Evolutionary conservation across 1,140 invertebrate genomes (phyloP).

Genomic region (Drosophila miranda): DNA sequence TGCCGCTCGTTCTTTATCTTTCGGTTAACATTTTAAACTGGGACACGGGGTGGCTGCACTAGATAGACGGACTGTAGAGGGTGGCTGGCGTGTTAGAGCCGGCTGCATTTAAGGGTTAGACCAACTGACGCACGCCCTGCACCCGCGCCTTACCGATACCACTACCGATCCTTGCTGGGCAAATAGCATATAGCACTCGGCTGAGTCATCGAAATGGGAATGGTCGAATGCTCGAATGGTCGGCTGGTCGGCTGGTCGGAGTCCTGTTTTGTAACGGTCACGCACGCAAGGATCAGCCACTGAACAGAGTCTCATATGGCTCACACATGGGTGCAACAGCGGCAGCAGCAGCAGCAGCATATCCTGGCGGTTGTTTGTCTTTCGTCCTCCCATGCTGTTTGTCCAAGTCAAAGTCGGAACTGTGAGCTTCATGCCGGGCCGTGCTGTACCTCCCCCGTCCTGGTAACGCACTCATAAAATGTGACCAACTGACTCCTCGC

Average conservation of each 20-base stretch:
- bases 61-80: constrained; percentile 18
- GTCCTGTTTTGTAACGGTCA: constrained; percentile 66
- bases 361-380: constrained; percentile 24
- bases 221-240: too few relatives aligned
- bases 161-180: constrained; percentile 4
- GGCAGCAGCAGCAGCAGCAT: too few relatives aligned
- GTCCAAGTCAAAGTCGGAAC: constrained; percentile 8
- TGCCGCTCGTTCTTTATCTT: constrained; percentile 32
- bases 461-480: constrained; percentile 41
- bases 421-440: constrained; percentile 58
- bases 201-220: constrained; percentile 41
- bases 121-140: constrained; percentile 68
- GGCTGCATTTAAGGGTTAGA: constrained; percentile 71
- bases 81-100: constrained; percentile 18
- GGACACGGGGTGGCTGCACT: constrained; percentile 52
- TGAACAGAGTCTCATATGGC: constrained; percentile 43
- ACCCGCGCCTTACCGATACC: constrained; percentile 6
- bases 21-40: constrained; percentile 53
- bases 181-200: constrained; percentile 55
- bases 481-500: constrained; percentile 63
- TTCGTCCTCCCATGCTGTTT: constrained; percentile 15
- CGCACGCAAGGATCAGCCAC: constrained; percentile 60
- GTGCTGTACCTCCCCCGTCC: constrained; percentile 40
- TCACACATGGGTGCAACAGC: constrained; percentile 46
- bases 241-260: not conserved